Conservation (phyloP, 2,113 vertebrate species). For the Phaethon lepturus region DNA sequence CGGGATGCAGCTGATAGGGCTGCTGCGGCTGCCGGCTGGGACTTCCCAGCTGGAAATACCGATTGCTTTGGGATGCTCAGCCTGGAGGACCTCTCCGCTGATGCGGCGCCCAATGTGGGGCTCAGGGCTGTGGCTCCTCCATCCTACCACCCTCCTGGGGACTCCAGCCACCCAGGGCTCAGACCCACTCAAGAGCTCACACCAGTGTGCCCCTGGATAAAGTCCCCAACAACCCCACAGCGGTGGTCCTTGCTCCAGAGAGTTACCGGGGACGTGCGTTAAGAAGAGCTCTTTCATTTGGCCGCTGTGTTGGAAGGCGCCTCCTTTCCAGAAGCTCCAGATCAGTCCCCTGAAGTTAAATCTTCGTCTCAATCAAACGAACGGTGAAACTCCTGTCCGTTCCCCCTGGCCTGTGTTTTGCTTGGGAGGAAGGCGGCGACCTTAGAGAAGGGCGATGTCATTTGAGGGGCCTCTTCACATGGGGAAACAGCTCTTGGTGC, state of each 20-base stretch:
- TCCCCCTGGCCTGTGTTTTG: neutral
- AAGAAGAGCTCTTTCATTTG: neutral
- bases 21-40: neutral
- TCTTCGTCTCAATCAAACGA: neutral
- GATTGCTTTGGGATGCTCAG: neutral
- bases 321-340: neutral
- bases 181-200: neutral
- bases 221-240: neutral
- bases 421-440: neutral
- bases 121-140: neutral
- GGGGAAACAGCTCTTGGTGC: neutral
- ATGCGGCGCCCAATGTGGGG: neutral
- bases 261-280: rapidly evolving
- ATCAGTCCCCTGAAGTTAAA: neutral
- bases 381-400: rapidly evolving
- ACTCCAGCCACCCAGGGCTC: neutral
- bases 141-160: neutral
- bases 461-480: neutral
- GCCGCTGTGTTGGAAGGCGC: rapidly evolving
- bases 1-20: rapidly evolving
- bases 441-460: rapidly evolving
- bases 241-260: neutral
- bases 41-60: neutral
- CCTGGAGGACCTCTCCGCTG: neutral
- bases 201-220: neutral